Percentiles rank a stretch among this genome's conserved stretches.
phyloP scores from a whole-genome alignment of 2,888 invertebrate genomes.

The Cosmia pyralina region DNA sequence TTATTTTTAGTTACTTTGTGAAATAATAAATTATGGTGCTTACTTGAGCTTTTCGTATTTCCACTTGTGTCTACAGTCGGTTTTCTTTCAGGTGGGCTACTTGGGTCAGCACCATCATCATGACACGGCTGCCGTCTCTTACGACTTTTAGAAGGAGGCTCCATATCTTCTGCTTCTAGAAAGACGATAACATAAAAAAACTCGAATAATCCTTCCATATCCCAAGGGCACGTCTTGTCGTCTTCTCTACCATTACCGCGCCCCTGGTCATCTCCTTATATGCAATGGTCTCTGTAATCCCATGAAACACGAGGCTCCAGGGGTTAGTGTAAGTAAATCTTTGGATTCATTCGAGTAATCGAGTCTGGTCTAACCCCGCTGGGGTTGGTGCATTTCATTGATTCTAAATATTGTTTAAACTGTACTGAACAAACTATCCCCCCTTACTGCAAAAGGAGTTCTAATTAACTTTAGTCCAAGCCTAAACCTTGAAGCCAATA shows the following conservation, averaged over 20 bases:
- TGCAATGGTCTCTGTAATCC: too few species aligned
- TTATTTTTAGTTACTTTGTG: not conserved
- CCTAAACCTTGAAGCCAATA: not conserved
- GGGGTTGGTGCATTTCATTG: too few species aligned
- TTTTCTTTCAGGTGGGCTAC: not conserved
- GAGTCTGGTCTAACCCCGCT: too few species aligned
- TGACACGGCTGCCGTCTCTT: not conserved
- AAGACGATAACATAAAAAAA: not conserved
- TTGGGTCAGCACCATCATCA: not conserved
- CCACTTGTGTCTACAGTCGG: not conserved
- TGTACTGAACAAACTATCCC: not conserved
- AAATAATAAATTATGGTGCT: not conserved
- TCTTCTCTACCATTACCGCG: too few species aligned
- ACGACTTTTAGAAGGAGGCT: slow-evolving; percentile 1
- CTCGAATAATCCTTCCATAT: too few species aligned
- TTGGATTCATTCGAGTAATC: too few species aligned
- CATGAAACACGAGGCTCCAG: too few species aligned
- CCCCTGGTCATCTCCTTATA: too few species aligned
- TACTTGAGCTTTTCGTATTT: slow-evolving; percentile 8
- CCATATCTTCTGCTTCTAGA: not conserved
- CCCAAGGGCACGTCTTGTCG: too few species aligned
- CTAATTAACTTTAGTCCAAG: not conserved
- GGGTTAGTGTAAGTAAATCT: too few species aligned
- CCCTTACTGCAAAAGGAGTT: not conserved
- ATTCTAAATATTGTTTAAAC: not conserved